A percentile compares a stretch with the other conserved stretches of the same genome.
Evolutionary conservation across 2,113 vertebrate genomes (phyloP).

Genomic region (Malurus melanocephalus): DNA sequence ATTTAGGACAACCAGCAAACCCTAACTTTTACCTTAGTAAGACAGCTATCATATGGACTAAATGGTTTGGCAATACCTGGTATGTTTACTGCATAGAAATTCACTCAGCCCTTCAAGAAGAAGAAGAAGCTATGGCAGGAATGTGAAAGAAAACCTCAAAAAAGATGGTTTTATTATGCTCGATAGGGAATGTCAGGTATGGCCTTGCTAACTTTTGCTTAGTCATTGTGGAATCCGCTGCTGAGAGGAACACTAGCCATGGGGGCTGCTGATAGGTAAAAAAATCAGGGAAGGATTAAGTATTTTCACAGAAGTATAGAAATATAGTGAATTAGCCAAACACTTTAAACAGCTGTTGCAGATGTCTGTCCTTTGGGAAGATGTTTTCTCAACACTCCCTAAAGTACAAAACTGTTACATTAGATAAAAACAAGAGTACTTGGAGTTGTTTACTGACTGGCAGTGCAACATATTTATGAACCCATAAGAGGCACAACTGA

Average conservation of each 20-base stretch:
- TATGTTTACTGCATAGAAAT: neutral
- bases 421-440: neutral
- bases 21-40: neutral
- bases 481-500: neutral
- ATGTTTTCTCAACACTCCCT: neutral
- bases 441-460: neutral
- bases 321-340: neutral
- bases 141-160: neutral
- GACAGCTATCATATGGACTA: neutral
- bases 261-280: neutral
- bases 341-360: neutral
- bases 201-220: neutral
- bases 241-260: neutral
- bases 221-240: neutral
- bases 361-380: neutral
- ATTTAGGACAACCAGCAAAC: neutral
- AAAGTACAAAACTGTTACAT: neutral
- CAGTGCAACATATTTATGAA: rapidly evolving
- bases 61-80: neutral
- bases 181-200: neutral
- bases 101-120: neutral
- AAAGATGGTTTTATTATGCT: neutral
- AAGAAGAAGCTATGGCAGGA: neutral
- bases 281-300: neutral
- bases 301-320: neutral